phyloP scores from a whole-genome alignment of 1,140 invertebrate species.

The Tetramorium parvispinum region DNA sequence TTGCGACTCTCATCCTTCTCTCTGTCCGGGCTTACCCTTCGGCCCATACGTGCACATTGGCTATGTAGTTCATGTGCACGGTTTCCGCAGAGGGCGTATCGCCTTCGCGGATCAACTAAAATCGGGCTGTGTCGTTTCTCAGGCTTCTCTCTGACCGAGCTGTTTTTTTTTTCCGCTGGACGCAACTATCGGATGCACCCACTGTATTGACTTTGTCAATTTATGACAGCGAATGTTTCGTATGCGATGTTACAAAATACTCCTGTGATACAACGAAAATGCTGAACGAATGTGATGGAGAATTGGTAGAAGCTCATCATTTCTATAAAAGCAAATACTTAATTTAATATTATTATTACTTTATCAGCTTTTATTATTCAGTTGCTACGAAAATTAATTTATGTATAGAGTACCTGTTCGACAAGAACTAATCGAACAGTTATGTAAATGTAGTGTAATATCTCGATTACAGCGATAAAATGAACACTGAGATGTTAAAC shows the following conservation, averaged over 20 bases:
- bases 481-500: neutral
- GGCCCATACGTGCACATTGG: too few species aligned
- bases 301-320: neutral
- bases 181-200: too few species aligned
- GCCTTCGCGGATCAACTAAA: too few species aligned
- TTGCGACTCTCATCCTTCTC: too few species aligned
- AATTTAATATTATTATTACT: neutral
- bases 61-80: too few species aligned
- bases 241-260: neutral
- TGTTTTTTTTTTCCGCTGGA: too few species aligned
- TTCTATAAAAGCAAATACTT: neutral
- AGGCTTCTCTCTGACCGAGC: too few species aligned
- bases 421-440: neutral
- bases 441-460: slow-evolving; percentile 13
- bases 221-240: neutral
- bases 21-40: too few species aligned
- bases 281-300: neutral
- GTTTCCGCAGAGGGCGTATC: too few species aligned
- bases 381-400: neutral
- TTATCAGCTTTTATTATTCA: neutral
- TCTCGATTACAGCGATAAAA: neutral
- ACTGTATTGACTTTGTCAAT: neutral
- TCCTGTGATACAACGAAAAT: slow-evolving; percentile 22
- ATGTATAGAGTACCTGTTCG: neutral
- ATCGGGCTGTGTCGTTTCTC: too few species aligned